These are phyloP conservation scores for Siniperca knerii DNA, from an alignment of 2,113 vertebrate genomes.

Conservation along the genomic window DNA sequence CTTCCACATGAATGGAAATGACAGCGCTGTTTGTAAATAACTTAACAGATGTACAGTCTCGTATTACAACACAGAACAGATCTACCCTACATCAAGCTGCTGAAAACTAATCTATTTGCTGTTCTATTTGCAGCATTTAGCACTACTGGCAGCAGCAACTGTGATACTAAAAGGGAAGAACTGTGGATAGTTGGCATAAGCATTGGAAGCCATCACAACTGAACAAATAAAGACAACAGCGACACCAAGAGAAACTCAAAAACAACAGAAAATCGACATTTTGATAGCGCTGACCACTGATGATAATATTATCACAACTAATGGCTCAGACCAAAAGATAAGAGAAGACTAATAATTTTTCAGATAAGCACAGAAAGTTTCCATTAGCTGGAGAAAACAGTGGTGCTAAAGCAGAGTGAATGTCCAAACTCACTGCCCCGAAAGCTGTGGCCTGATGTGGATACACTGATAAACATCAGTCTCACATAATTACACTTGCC, in stretches of 20 bases:
- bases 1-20: neutral
- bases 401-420: neutral
- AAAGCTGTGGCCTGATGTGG: neutral
- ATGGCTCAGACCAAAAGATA: neutral
- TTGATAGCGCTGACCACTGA: neutral
- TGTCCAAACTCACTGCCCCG: neutral
- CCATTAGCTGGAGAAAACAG: slow-evolving; percentile 8
- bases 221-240: neutral
- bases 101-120: neutral
- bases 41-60: neutral
- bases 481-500: neutral
- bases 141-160: no score
- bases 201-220: neutral
- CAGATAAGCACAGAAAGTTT: neutral
- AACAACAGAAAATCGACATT: neutral
- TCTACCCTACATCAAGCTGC: neutral
- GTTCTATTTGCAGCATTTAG: neutral
- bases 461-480: slow-evolving; percentile 29
- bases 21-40: neutral
- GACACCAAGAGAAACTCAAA: neutral
- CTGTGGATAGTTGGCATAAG: neutral
- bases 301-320: no score
- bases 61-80: neutral
- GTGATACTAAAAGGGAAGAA: neutral
- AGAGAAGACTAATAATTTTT: neutral